Evolutionary conservation across 2,888 invertebrate species (phyloP).

Genomic region (Chrysolina oricalcia): DNA sequence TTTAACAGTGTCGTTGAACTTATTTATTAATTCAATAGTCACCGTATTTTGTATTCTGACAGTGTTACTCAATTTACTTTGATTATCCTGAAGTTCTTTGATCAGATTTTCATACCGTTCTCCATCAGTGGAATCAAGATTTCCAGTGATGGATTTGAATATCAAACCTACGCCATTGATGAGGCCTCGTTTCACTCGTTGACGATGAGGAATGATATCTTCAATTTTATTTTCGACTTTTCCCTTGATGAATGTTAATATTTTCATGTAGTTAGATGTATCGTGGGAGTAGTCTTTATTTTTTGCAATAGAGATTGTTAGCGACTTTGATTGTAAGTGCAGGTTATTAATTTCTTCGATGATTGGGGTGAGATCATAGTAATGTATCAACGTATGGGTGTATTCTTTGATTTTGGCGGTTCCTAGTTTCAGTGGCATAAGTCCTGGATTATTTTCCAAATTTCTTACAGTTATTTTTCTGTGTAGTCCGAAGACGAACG

Average conservation of each 20-base stretch:
- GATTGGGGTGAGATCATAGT: no score
- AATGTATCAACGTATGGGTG: no score
- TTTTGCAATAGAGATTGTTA: background rate
- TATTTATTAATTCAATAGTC: slow-evolving; percentile 22
- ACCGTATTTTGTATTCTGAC: slow-evolving; percentile 30
- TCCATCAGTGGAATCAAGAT: no score
- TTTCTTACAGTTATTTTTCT: slow-evolving; percentile 9
- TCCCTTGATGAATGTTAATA: no score
- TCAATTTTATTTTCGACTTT: slow-evolving; percentile 34
- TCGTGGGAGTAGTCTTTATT: background rate
- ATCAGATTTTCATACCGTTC: no score
- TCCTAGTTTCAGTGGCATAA: background rate
- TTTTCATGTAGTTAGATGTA: slow-evolving; percentile 22
- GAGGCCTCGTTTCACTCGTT: slow-evolving; percentile 39
- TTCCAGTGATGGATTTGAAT: no score
- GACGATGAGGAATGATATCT: slow-evolving; percentile 34
- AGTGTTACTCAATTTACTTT: slow-evolving; percentile 22
- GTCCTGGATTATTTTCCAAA: background rate
- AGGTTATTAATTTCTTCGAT: no score
- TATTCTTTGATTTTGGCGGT: no score
- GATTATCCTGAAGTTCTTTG: no score
- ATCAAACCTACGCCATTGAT: no score
- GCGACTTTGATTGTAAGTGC: background rate
- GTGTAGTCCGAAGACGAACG: background rate
- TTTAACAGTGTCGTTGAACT: background rate